phyloP scores from a whole-genome alignment of 2,797 vertebrate genomes.

The Cuculus canorus region DNA sequence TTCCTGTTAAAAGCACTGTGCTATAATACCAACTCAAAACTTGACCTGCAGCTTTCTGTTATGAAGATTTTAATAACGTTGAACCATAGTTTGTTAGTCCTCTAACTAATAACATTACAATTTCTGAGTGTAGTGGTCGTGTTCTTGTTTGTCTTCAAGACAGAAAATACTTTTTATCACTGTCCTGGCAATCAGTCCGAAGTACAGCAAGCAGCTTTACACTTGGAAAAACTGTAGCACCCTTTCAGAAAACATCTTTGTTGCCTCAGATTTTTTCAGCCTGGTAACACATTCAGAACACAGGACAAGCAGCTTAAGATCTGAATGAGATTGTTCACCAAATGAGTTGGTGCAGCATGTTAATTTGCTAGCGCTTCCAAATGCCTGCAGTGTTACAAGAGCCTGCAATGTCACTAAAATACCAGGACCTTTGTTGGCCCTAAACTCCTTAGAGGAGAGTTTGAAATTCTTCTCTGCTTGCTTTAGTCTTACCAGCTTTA shows the following conservation, averaged over 20 bases:
- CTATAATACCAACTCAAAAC: not conserved
- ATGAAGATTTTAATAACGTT: not conserved
- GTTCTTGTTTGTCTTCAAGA: not conserved
- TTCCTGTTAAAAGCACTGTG: not conserved
- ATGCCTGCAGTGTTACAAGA: conserved; percentile 64
- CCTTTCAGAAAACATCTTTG: conserved; percentile 43
- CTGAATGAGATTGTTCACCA: conserved; percentile 57
- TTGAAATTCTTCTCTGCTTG: conserved; percentile 61
- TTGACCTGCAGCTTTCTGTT: not conserved
- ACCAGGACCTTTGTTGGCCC: conserved; percentile 58
- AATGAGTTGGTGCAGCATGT: conserved; percentile 43
- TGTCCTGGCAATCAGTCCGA: not conserved
- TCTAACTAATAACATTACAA: not conserved
- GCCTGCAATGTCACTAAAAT: conserved; percentile 50
- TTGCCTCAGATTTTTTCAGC: conserved; percentile 20
- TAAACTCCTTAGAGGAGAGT: conserved; percentile 64
- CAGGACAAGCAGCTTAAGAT: conserved; percentile 31
- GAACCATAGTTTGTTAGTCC: not conserved
- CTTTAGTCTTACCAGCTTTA: conserved; percentile 18
- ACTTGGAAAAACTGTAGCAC: conserved; percentile 48
- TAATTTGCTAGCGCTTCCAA: conserved; percentile 42
- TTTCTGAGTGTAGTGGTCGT: not conserved
- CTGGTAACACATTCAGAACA: conserved; percentile 58
- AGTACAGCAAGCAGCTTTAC: conserved; percentile 42
- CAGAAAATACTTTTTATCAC: not conserved